Evolutionary conservation across 2,113 vertebrate species (phyloP), one percentile per base, ranked within the genome.

Genomic region (Pangasianodon gigas): DNA sequence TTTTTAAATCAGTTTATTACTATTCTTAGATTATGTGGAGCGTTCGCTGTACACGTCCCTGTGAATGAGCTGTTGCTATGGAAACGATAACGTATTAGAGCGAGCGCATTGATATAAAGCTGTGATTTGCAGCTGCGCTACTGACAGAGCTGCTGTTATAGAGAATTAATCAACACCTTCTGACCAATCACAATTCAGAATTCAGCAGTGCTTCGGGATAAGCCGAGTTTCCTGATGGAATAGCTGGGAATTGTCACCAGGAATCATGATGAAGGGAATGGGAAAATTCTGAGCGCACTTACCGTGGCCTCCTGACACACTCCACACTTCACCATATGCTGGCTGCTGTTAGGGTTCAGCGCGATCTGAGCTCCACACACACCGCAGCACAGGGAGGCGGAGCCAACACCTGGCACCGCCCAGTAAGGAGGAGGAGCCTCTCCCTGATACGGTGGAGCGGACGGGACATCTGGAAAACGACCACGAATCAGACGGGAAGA

Each of bases 351-450:
- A 13, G 46, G 3, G 0, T 80, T 54, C 79, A 54, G 0, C 6
- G 24, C 2, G 13, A 81, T 19, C 79, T 18, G 48, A 81, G 79
- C 79, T 81, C 48, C 51, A 54, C 79, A 81, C 51, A 81, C 79
- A 14, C 51, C 79, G n/a, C 79, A 81, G 14, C 14, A 81, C 14
- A n/a, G 29, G 29, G 51, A 32, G 51, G 26, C 7, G 48, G 48
- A 18, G 48, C 29, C 51, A 52, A 3, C 79, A 8, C 14, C 79
- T 18, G 51, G 21, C 29, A 32, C 79, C 29, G 2, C 51, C 13
- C 51, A 32, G 79, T 81, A 54, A 19, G 79, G 79, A 52, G 48
- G 48, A 48, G 79, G 79, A 81, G 48, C 44, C 75, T 77, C 79
- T n/a, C 0, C 79, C 29, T 52, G 79, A 54, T 32, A 81, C 0